These are phyloP conservation scores for Dendrolimus pini DNA, from an alignment of 2,888 invertebrate species.

Conservation along the genomic window DNA sequence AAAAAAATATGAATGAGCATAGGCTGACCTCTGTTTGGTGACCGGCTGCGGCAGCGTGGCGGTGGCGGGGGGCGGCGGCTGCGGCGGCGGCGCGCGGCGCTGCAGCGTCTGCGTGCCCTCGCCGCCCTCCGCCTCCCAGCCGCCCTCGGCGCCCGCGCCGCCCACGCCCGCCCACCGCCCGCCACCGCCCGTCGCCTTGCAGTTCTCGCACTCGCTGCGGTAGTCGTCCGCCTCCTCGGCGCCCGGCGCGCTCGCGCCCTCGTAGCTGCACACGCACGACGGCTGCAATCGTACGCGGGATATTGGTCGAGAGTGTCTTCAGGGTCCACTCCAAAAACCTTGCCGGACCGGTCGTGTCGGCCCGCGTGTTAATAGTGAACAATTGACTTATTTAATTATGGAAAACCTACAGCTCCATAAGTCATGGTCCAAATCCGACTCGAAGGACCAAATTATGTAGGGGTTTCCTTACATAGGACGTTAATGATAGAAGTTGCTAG, in stretches of 20 bases:
- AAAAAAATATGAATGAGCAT: too few species aligned
- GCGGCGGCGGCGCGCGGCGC: conserved; percentile 54
- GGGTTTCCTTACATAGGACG: too few species aligned
- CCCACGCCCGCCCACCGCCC: conserved; percentile 31
- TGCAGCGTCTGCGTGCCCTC: conserved; percentile 63
- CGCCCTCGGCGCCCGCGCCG: conserved; percentile 32
- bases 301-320: too few species aligned
- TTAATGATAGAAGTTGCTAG: too few species aligned
- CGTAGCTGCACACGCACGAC: conserved; percentile 69
- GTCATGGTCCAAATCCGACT: too few species aligned
- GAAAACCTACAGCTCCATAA: too few species aligned
- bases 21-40: conserved; percentile 37
- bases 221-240: conserved; percentile 81
- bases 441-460: too few species aligned
- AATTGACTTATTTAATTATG: too few species aligned
- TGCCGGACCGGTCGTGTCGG: too few species aligned
- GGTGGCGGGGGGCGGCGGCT: conserved; percentile 45
- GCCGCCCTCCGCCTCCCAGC: conserved; percentile 28
- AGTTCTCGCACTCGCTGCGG: conserved; percentile 90
- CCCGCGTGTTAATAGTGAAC: too few species aligned
- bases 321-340: too few species aligned
- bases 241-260: conserved; percentile 35
- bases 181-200: conserved; percentile 85
- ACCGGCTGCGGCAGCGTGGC: conserved; percentile 63
- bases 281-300: conserved; percentile 39